Base-by-base conservation (phyloP, 2,888 invertebrate genomes). In the Parnassius mnemosyne region DNA sequence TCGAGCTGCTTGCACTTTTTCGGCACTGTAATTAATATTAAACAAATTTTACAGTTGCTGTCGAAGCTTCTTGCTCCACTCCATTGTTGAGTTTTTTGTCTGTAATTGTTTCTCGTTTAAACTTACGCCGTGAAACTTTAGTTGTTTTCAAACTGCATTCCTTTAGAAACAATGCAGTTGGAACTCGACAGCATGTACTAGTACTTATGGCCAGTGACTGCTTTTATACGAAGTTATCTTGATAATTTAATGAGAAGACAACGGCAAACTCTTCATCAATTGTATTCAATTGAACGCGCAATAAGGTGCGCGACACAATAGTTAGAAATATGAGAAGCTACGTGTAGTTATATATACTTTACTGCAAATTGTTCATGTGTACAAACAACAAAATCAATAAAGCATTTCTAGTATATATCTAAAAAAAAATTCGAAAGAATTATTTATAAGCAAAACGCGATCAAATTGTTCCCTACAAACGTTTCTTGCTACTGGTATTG, bases 221-320 rank as follows among this genome's bases (percentile, higher is more conserved):
- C 51, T 55, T 55, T 52, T 49, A 58, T 56, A 60, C 57, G 54
- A 60, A 52, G 53, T 52, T 53, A 56, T 53, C 54, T 52, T 59
- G 57, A 61, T 61, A 63, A 59, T 60, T 65, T 44, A 61, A 57
- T 54, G 46, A 62, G 54, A 49, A 55, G 52, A 63, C 59, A 63
- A 64, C 64, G 53, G 16, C 64, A 41, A 52, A 60, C 57, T 60
- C 57, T 60, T 57, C 59, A 46, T 59, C 61, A 64, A 65, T 68
- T 66, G 65, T 62, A 66, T 65, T 63, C 66, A 66, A 68, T 66
- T 66, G 65, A 62, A 52, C 12, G 49, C 13, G 52, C 62, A 65
- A 66, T 61, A 57, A 59, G 60, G 50, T 53, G 58, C 64, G 53
- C 34, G 53, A 60, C 54, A 54, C 55, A 53, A 50, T 57, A 57